These are phyloP conservation scores for Amphipyra berbera DNA, from an alignment of 2,888 invertebrate genomes.

Conservation along the genomic window DNA sequence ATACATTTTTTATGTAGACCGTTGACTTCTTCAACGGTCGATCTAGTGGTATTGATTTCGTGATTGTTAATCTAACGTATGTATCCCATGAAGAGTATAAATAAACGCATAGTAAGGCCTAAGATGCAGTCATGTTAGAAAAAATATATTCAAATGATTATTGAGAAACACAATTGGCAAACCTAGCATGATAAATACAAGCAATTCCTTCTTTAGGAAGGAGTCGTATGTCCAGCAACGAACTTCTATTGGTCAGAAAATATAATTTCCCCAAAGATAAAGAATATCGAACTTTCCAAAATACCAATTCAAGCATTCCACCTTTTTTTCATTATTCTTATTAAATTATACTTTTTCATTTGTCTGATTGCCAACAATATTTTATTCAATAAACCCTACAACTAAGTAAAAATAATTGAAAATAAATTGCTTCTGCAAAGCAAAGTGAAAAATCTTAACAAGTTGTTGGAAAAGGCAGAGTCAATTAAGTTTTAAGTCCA, in stretches of 20 bases:
- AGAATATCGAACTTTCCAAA: neutral
- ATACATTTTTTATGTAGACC: too few relatives aligned
- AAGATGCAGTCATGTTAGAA: too few relatives aligned
- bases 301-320: constrained; percentile 1
- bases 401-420: constrained; percentile 14
- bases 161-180: too few relatives aligned
- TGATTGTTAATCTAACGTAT: too few relatives aligned
- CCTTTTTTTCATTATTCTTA: constrained; percentile 6
- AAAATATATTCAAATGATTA: too few relatives aligned
- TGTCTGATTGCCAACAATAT: constrained; percentile 8
- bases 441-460: constrained; percentile 22
- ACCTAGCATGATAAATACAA: too few relatives aligned
- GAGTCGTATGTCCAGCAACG: neutral
- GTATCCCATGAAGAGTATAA: too few relatives aligned
- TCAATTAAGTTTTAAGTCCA: constrained; percentile 30
- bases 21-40: too few relatives aligned
- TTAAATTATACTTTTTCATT: constrained; percentile 27
- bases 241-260: too few relatives aligned
- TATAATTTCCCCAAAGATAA: neutral
- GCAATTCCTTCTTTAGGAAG: too few relatives aligned
- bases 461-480: constrained; percentile 3
- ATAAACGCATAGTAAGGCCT: too few relatives aligned
- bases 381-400: constrained; percentile 25
- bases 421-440: constrained; percentile 30
- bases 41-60: too few relatives aligned